Percentiles rank a stretch among this genome's conserved stretches.
phyloP scores from a whole-genome alignment of 2,797 vertebrate species.

The Oreonectes daqikongensis region DNA sequence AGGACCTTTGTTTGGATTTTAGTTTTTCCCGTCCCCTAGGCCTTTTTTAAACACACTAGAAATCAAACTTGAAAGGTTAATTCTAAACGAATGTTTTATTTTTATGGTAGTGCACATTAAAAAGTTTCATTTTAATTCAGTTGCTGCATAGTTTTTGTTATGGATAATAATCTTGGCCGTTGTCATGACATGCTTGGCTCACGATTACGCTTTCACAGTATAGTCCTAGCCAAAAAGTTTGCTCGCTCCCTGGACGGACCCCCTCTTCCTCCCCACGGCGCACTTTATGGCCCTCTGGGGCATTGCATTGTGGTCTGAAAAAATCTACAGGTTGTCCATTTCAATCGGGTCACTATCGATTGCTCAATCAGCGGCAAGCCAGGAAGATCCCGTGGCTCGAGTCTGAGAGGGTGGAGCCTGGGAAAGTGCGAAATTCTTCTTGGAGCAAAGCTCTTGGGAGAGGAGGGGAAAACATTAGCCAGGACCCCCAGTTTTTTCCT shows the following conservation, averaged over 20 bases:
- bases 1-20: no score
- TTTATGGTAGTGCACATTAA: not conserved
- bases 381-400: conserved; percentile 56
- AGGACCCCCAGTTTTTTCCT: conserved; percentile 58
- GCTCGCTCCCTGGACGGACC: conserved; percentile 63
- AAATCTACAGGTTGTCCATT: conserved; percentile 66
- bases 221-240: conserved; percentile 51
- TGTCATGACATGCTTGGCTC: conserved; percentile 44
- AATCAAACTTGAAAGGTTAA: not conserved
- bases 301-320: conserved; percentile 72
- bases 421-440: conserved; percentile 76
- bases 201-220: conserved; percentile 26
- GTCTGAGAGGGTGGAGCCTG: conserved; percentile 79
- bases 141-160: not conserved
- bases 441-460: conserved; percentile 65
- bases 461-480: conserved; percentile 72
- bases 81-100: not conserved
- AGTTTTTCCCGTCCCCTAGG: no score
- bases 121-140: not conserved
- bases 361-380: conserved; percentile 57
- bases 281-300: conserved; percentile 73
- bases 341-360: conserved; percentile 62
- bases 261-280: conserved; percentile 64
- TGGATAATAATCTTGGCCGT: not conserved
- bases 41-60: not conserved